A percentile compares a stretch with the other conserved stretches of the same genome.
Conservation (phyloP, 1,140 invertebrate species). For the Neotoxoptera formosana region DNA sequence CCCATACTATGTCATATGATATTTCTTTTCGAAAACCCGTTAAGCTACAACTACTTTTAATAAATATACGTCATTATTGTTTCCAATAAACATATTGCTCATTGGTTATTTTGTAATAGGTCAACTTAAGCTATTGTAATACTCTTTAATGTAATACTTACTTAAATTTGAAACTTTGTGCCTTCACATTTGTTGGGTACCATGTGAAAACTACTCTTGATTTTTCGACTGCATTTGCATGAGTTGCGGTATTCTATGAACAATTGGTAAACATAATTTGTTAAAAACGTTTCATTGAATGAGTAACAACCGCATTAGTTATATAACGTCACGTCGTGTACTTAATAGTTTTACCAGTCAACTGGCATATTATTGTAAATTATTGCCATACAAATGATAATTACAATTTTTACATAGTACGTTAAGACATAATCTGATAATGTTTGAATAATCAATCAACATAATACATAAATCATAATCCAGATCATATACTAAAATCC, state of each 20-base stretch:
- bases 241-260: conserved; percentile 64
- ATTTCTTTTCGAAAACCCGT: background rate
- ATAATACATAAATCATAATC: background rate
- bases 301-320: background rate
- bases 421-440: background rate
- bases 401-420: background rate
- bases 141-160: conserved; percentile 57
- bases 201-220: conserved; percentile 63
- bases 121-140: background rate
- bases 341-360: background rate
- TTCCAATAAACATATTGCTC: background rate
- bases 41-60: conserved; percentile 1
- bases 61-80: background rate
- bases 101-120: background rate
- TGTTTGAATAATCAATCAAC: background rate
- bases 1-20: background rate
- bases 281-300: background rate
- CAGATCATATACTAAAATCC: background rate
- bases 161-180: conserved; percentile 64
- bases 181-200: no score
- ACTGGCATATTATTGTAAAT: background rate
- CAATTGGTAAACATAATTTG: background rate
- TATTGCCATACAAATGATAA: background rate
- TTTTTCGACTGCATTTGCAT: conserved; percentile 62
- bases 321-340: background rate